Conservation (phyloP, 2,888 invertebrate genomes). For the Phengaris arion region DNA sequence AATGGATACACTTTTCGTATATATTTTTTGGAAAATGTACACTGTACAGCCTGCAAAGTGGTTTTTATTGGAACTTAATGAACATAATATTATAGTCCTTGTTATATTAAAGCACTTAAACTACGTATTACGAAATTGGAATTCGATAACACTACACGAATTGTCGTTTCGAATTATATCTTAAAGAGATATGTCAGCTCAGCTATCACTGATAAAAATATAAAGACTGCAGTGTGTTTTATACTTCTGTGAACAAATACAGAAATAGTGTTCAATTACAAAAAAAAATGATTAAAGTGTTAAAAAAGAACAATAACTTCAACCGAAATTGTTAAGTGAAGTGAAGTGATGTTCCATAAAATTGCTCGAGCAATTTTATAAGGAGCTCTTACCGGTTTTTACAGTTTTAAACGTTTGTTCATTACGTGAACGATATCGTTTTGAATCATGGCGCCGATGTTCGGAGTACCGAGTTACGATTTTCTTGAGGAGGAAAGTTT, state of each 20-base stretch:
- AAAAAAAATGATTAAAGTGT: neutral
- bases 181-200: conserved; percentile 38
- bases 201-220: conserved; percentile 35
- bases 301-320: neutral
- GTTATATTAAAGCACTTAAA: neutral
- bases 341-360: conserved; percentile 50
- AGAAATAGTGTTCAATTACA: conserved; percentile 3
- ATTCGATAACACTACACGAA: conserved; percentile 27
- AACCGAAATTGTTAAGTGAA: conserved; percentile 11
- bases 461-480: conserved; percentile 51
- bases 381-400: conserved; percentile 51
- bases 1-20: too few relatives aligned
- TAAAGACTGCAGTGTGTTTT: conserved; percentile 34
- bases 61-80: neutral
- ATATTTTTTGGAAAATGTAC: too few relatives aligned
- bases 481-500: conserved; percentile 40
- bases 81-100: neutral
- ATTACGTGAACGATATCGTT: conserved; percentile 30
- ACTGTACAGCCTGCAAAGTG: too few relatives aligned
- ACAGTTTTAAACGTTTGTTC: conserved; percentile 41
- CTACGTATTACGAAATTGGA: conserved; percentile 20
- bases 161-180: conserved; percentile 30
- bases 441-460: conserved; percentile 59
- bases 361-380: conserved; percentile 54
- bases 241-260: conserved; percentile 31